Evolutionary conservation across 2,113 vertebrate species (phyloP), one percentile per base, ranked within the genome.

Genomic region (Macroglossus sobrinus): DNA sequence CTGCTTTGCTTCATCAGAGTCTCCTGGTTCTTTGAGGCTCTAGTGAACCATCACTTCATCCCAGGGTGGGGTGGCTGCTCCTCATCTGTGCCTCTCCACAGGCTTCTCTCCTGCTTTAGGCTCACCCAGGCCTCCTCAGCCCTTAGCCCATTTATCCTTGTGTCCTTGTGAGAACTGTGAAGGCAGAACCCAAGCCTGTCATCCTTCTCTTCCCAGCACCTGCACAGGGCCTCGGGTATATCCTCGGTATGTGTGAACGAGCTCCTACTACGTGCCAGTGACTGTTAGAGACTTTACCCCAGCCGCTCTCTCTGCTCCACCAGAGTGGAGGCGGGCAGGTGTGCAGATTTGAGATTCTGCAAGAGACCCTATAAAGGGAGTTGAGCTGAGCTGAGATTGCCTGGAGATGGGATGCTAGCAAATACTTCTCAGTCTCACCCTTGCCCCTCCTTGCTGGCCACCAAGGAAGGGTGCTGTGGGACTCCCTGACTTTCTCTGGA

Each of bases 351-450:
- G 86, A 26, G 86, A 28, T 74, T 38, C 30, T 63, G 1, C 22
- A 24, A 11, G 4, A 9, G 59, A 66, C 19, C 24, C 75, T 55
- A 11, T 43, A 9, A 43, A 63, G 66, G 19, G 57, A 53, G 28
- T 50, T 33, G 89, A 75, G 6, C 72, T 59, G 57, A 57, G 79
- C 76, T 45, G 61, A 26, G 82, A 45, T 33, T 59, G 43, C 43
- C 35, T 11, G 13, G 43, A 71, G 43, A 30, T 75, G 50, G 66
- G 68, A 80, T 21, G 38, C 35, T 45, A 53, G 35, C 53, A 18
- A 64, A 81, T 50, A 26, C 47, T 92, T 91, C 66, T n/a, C n/a
- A 11, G 47, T 33, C 68, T 22, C 72, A 35, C 76, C 64, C 78
- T 64, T 64, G 18, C 33, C 45, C 53, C 21, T 91, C 47, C 64